These are phyloP conservation scores for Drosophila novamexicana DNA, from an alignment of 1,140 invertebrate genomes.

Conservation along the genomic window DNA sequence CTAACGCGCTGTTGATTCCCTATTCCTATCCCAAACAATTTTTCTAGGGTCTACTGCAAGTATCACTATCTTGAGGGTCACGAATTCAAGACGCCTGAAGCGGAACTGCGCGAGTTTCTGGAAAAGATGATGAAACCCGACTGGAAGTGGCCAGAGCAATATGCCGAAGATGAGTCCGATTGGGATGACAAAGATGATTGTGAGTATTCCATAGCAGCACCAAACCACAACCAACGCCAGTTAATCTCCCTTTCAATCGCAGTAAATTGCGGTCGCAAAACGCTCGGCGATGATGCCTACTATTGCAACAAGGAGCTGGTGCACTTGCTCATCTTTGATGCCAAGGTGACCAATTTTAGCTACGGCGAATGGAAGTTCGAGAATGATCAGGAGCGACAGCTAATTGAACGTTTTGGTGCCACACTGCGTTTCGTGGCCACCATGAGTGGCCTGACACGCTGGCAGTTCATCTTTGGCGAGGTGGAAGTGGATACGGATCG, in stretches of 20 bases:
- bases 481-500: constrained; percentile 85
- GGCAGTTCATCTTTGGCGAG: constrained; percentile 89
- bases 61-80: constrained; percentile 92
- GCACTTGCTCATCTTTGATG: constrained; percentile 94
- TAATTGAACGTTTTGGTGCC: constrained; percentile 88
- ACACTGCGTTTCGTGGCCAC: constrained; percentile 93
- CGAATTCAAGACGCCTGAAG: constrained; percentile 89
- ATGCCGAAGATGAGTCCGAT: constrained; percentile 80
- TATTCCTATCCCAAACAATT: not conserved
- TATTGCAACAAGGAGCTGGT: constrained; percentile 94
- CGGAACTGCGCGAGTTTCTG: constrained; percentile 91
- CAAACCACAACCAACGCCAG: not conserved
- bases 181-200: constrained; percentile 68
- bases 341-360: constrained; percentile 90
- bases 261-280: constrained; percentile 88
- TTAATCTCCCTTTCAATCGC: not conserved
- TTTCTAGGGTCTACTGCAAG: constrained; percentile 91
- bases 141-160: constrained; percentile 87
- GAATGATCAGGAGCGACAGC: constrained; percentile 85
- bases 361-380: constrained; percentile 88
- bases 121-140: constrained; percentile 86
- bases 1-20: too few relatives aligned
- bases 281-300: constrained; percentile 89
- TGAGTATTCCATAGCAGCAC: constrained; percentile 7
- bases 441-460: constrained; percentile 93